Conservation (phyloP, 2,113 vertebrate species). For the Atherinomorus stipes region DNA sequence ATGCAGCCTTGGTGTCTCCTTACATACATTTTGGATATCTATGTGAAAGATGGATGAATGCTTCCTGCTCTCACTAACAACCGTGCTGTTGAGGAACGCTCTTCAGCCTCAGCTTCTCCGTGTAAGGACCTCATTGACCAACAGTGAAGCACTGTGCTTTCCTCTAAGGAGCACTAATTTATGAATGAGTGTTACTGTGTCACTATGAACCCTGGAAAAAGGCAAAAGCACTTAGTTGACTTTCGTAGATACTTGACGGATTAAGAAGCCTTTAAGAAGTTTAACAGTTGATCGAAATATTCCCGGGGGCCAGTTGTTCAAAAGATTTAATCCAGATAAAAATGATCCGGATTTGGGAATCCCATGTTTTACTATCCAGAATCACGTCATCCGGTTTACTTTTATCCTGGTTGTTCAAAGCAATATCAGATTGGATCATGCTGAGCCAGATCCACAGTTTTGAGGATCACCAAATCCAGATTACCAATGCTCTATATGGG, state of each 20-base stretch:
- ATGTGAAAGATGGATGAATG: constrained; percentile 8
- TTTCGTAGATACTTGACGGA: constrained; percentile 25
- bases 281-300: constrained; percentile 21
- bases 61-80: constrained; percentile 29
- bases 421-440: too few species aligned
- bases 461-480: too few species aligned
- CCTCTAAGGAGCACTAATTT: constrained; percentile 15
- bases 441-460: too few species aligned
- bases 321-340: too few species aligned
- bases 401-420: too few species aligned
- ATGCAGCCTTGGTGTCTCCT: neutral
- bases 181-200: constrained; percentile 67
- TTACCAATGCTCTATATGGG: too few species aligned
- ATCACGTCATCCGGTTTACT: too few species aligned
- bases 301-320: constrained; percentile 16
- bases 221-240: constrained; percentile 21
- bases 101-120: constrained; percentile 22
- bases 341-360: too few species aligned
- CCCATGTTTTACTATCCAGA: too few species aligned
- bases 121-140: constrained; percentile 11
- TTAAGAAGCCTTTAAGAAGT: constrained; percentile 43
- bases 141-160: constrained; percentile 52
- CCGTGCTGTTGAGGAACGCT: constrained; percentile 33
- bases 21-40: constrained; percentile 15
- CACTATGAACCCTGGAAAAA: constrained; percentile 25